Conservation (phyloP, 2,797 vertebrate species). For the Denticeps clupeoides region DNA sequence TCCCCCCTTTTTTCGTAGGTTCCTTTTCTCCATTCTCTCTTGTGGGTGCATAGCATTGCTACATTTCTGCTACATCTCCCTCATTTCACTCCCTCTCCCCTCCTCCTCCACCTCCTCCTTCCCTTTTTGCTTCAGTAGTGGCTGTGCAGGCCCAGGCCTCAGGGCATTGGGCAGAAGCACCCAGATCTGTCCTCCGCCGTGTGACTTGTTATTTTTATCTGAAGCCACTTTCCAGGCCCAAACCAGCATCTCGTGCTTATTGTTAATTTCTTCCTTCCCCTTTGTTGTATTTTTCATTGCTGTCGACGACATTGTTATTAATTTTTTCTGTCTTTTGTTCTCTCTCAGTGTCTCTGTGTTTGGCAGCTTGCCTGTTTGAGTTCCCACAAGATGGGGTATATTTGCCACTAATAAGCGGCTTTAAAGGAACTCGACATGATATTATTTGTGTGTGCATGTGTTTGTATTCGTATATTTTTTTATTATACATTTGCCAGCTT, state of each 20-base stretch:
- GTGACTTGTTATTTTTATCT: slow-evolving; percentile 86
- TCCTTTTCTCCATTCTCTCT: not conserved
- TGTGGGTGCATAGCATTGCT: not conserved
- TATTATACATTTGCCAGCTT: no score
- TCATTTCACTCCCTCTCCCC: slow-evolving; percentile 5
- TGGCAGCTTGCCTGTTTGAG: slow-evolving; percentile 34
- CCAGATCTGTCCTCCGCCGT: slow-evolving; percentile 64
- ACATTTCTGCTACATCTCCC: not conserved
- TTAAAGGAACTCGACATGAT: not conserved
- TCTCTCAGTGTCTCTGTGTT: slow-evolving; percentile 29
- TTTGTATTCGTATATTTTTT: not conserved
- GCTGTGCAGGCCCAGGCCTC: slow-evolving; percentile 51
- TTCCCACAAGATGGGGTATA: slow-evolving; percentile 26
- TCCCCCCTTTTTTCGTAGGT: not conserved
- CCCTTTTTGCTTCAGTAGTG: slow-evolving; percentile 21
- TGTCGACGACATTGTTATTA: no score
- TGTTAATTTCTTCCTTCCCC: slow-evolving; percentile 5
- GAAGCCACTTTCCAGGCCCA: slow-evolving; percentile 64
- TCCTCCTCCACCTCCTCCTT: slow-evolving; percentile 3
- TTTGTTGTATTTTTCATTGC: not conserved
- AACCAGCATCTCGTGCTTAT: slow-evolving; percentile 39
- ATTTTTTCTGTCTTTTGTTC: not conserved
- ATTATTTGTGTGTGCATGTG: not conserved
- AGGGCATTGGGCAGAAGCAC: slow-evolving; percentile 59
- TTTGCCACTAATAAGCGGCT: slow-evolving; percentile 30